Base-by-base conservation (phyloP, 1,140 invertebrate species). In the Cecropterus lyciades region DNA sequence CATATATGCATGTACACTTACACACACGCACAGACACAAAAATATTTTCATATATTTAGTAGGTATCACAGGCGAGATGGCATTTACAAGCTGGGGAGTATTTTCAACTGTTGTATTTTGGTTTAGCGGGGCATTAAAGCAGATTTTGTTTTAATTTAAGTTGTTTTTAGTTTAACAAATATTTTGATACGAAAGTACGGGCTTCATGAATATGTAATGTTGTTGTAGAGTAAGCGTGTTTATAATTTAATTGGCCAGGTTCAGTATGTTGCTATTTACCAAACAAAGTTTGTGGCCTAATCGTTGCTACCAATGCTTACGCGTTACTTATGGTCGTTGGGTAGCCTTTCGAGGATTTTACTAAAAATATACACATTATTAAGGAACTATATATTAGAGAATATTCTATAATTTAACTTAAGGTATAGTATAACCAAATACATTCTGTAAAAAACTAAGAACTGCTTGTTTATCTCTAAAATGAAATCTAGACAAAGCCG, bases 181-280 rank as follows among this genome's bases (percentile, higher is more conserved):
- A 65, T 66, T 65, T 60, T 24, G 13, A 46, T 42, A 17, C 40
- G n/a, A 72, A 69, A 30, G 56, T 37, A 33, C 9, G 11, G 20
- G 66, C 30, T 27, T 57, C 59, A 73, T 77, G 68, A 80, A 80
- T 80, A 79, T 77, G 69, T 72, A 77, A 49, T 17, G 24, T 37
- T 77, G 69, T 75, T 49, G 37, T 51, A n/a, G n/a, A n/a, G 51
- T 69, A 70, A 71, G 46, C 53, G 48, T 73, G 74, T 74, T 81
- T 70, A 70, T 79, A 79, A 73, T 76, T 73, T 56, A 75, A 60
- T 73, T 16, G 62, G 16, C 20, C 49, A 49, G 14, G 62, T 69
- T 40, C 53, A 64, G 65, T 40, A 62, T 27, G 46, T 62, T n/a
- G n/a, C n/a, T 75, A 67, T 79, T 79, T 77, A 62, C n/a, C 45